Percentiles rank a stretch among this genome's conserved stretches.
Evolutionary conservation across 2,888 invertebrate genomes (phyloP).

Genomic region (Aricia artaxerxes): DNA sequence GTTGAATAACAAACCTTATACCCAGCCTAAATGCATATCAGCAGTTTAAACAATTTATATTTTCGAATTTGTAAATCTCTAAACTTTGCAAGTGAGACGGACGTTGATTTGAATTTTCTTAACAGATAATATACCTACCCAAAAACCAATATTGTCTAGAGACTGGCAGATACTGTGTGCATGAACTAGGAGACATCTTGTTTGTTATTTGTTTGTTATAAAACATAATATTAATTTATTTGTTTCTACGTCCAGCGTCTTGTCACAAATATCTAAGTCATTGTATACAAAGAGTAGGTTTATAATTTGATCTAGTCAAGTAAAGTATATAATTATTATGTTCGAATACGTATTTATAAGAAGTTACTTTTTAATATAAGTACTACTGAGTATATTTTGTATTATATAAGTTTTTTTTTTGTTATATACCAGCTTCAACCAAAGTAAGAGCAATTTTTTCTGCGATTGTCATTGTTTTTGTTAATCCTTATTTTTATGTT

Average conservation of each 20-base stretch:
- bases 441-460: background rate
- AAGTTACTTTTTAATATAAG: background rate
- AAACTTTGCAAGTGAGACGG: too few relatives aligned
- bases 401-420: background rate
- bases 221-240: too few relatives aligned
- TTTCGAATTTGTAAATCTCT: background rate
- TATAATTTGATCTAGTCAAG: slow-evolving; percentile 13
- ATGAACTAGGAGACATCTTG: too few relatives aligned
- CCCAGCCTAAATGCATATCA: background rate
- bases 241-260: background rate
- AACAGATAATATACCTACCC: too few relatives aligned
- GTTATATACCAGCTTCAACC: background rate
- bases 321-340: background rate
- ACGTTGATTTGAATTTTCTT: too few relatives aligned
- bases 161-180: too few relatives aligned
- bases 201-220: too few relatives aligned
- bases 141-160: too few relatives aligned
- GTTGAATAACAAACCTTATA: background rate
- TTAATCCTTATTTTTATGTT: background rate
- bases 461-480: background rate
- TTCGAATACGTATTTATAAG: background rate
- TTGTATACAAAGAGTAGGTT: slow-evolving; percentile 5
- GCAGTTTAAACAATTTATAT: background rate
- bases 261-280: slow-evolving; percentile 6
- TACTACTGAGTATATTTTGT: background rate